Evolutionary conservation across 2,888 invertebrate genomes (phyloP), one percentile per base, ranked within the genome.

Genomic region (Napeogenes sylphis): DNA sequence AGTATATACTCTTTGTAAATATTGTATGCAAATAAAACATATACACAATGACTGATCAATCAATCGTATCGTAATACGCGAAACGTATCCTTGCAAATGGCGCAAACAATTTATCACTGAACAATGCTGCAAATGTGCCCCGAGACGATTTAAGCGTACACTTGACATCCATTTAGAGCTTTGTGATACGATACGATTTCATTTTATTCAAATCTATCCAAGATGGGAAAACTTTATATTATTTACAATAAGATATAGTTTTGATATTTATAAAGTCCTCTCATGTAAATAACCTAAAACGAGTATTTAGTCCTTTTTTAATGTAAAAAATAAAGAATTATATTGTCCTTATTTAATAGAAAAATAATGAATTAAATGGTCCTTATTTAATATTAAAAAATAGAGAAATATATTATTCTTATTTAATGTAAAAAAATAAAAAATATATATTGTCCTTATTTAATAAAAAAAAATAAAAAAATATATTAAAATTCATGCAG

Each of bases 41-140:
- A 56, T 51, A 47, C 47, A 51, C 55, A 55, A 55, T 42, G 21
- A 45, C 61, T 57, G 60, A 67, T 61, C 67, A 67, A 64, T 66
- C 68, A 64, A 65, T 59, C 56, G 61, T 54, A 60, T 58, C 62
- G 65, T 60, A 62, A 56, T 56, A 61, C 54, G 60, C 58, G 55
- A 58, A 53, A 59, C 51, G 65, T 59, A 56, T 64, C 63, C 59
- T 64, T 65, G 61, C 68, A 71, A 71, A 68, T 66, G 68, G 70
- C 47, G 54, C 35, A 59, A 65, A 69, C 67, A 64, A 73, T 73
- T 71, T 72, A 68, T 72, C 71, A 72, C 71, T 21, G 56, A 57
- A 70, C 65, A 66, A 57, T 64, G 62, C 58, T 68, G 68, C 67
- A 70, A 72, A 71, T 70, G 68, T 68, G 64, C 68, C 65, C 70